Percentiles rank a stretch among this genome's conserved stretches.
phyloP scores from a whole-genome alignment of 1,140 invertebrate genomes.

The Drosophila littoralis region DNA sequence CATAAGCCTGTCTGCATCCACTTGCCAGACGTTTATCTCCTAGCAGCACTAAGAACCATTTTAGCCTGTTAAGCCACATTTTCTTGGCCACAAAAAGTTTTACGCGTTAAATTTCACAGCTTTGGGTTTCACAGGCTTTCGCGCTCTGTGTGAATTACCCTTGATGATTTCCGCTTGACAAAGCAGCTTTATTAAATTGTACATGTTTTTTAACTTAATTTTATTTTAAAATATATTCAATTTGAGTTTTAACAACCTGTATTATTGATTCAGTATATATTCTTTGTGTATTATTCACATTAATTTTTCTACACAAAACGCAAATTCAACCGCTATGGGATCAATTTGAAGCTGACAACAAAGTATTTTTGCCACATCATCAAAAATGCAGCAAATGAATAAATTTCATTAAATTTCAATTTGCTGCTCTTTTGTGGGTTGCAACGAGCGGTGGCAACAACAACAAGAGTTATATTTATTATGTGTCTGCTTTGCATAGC shows the following conservation, averaged over 20 bases:
- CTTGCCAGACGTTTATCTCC: slow-evolving; percentile 14
- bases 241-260: neutral
- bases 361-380: slow-evolving; percentile 55
- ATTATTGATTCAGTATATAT: slow-evolving; percentile 1
- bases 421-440: slow-evolving; percentile 47
- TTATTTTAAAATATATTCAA: slow-evolving; percentile 16
- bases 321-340: slow-evolving; percentile 20
- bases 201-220: slow-evolving; percentile 9
- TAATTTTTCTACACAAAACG: neutral
- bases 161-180: slow-evolving; percentile 12
- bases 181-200: slow-evolving; percentile 8
- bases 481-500: slow-evolving; percentile 38
- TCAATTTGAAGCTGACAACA: slow-evolving; percentile 24
- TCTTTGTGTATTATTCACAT: neutral
- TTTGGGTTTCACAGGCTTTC: neutral
- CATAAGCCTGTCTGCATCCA: slow-evolving; percentile 10
- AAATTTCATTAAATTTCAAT: slow-evolving; percentile 68
- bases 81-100: slow-evolving; percentile 26
- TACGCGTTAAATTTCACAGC: slow-evolving; percentile 24
- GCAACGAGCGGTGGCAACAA: slow-evolving; percentile 14
- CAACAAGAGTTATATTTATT: slow-evolving; percentile 37
- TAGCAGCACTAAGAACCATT: neutral
- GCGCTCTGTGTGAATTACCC: neutral
- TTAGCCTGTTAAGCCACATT: slow-evolving; percentile 11
- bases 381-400: slow-evolving; percentile 62